These are phyloP conservation scores for Hylaea fasciaria DNA, from an alignment of 2,888 invertebrate species.

Conservation along the genomic window DNA sequence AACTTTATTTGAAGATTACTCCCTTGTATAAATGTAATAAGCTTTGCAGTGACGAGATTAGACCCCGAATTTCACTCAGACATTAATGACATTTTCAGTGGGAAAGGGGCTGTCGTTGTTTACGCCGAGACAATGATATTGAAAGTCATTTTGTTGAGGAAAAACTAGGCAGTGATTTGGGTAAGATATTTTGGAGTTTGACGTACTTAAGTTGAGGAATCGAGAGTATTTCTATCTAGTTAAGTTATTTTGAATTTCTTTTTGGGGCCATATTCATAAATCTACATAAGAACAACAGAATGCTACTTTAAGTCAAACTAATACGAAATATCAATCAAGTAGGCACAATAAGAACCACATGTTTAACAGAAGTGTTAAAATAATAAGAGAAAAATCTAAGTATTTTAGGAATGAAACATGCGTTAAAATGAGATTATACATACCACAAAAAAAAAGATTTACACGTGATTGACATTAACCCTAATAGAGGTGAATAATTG, in stretches of 20 bases:
- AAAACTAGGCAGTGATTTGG: slow-evolving; percentile 59
- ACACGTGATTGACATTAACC: too few species aligned
- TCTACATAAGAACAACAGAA: background rate
- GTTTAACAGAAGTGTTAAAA: too few species aligned
- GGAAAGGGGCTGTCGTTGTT: slow-evolving; percentile 73
- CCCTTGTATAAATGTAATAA: slow-evolving; percentile 84
- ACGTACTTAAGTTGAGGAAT: background rate
- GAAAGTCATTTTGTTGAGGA: slow-evolving; percentile 81
- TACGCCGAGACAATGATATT: slow-evolving; percentile 79
- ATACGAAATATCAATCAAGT: too few species aligned
- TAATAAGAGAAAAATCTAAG: too few species aligned
- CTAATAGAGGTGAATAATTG: too few species aligned
- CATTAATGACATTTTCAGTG: slow-evolving; percentile 84
- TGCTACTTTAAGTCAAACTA: too few species aligned
- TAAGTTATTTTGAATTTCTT: too few species aligned
- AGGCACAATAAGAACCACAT: too few species aligned
- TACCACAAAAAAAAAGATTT: too few species aligned
- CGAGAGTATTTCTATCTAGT: background rate
- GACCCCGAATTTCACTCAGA: slow-evolving; percentile 83
- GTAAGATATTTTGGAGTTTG: slow-evolving; percentile 21
- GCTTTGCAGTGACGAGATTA: slow-evolving; percentile 84
- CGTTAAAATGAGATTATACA: too few species aligned
- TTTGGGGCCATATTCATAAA: too few species aligned
- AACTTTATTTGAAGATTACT: slow-evolving; percentile 85
- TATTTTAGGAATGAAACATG: too few species aligned